A percentile compares a stretch with the other conserved stretches of the same genome.
phyloP scores from a whole-genome alignment of 2,113 vertebrate genomes.

The Emydura subglobosa region DNA sequence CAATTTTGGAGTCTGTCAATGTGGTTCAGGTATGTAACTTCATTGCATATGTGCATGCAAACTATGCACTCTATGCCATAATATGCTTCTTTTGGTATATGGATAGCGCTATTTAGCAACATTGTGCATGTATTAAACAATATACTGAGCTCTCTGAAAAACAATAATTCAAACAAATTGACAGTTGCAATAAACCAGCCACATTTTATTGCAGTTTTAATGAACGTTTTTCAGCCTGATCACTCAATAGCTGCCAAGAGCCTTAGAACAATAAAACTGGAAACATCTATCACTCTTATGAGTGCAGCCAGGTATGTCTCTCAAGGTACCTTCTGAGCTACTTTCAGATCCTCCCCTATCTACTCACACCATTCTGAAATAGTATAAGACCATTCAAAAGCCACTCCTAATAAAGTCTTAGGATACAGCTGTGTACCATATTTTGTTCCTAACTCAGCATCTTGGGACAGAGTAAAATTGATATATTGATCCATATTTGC shows the following conservation, averaged over 20 bases:
- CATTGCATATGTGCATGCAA: neutral
- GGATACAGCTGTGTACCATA: neutral
- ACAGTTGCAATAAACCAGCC: constrained; percentile 15
- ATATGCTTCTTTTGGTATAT: neutral
- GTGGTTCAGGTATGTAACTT: neutral
- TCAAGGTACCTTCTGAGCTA: constrained; percentile 3
- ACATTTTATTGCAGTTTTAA: constrained; percentile 11
- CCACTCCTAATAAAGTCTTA: neutral
- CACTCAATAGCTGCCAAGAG: neutral
- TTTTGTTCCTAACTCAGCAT: neutral
- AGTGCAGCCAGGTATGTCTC: neutral
- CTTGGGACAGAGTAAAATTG: neutral
- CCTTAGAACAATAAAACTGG: neutral
- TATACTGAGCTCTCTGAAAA: constrained; percentile 17
- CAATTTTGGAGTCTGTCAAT: neutral
- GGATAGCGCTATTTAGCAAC: neutral
- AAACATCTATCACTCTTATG: constrained; percentile 42
- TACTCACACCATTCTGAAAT: neutral
- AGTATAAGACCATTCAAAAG: constrained; percentile 36
- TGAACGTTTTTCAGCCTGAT: neutral
- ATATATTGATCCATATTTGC: constrained; percentile 21
- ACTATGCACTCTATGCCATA: neutral
- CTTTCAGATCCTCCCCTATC: neutral
- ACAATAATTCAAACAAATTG: constrained; percentile 4
- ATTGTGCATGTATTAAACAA: neutral